These are phyloP conservation scores for Anagrus nilaparvatae DNA, from an alignment of 1,140 invertebrate genomes.

Conservation along the genomic window DNA sequence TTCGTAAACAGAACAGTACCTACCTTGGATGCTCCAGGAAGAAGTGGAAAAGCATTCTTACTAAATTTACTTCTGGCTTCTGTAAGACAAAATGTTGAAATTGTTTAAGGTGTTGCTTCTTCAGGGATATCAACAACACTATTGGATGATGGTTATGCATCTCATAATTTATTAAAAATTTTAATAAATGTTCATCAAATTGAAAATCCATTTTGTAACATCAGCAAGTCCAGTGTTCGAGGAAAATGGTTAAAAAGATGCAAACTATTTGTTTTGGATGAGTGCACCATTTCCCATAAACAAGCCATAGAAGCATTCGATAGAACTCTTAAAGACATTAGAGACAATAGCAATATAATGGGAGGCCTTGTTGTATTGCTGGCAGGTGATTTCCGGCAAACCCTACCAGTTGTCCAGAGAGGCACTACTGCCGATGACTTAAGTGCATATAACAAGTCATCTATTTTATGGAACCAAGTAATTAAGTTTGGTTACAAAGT, in stretches of 20 bases:
- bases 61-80: too few relatives aligned
- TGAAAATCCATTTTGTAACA: slow-evolving; percentile 1
- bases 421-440: slow-evolving; percentile 22
- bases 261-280: slow-evolving; percentile 31
- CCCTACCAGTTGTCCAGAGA: slow-evolving; percentile 41
- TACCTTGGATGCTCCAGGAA: too few relatives aligned
- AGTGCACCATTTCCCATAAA: slow-evolving; percentile 32
- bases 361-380: slow-evolving; percentile 24
- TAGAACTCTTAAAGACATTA: slow-evolving; percentile 22
- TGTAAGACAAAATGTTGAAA: too few relatives aligned
- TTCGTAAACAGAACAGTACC: too few relatives aligned
- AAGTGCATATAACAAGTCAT: slow-evolving; percentile 26
- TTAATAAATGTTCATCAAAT: slow-evolving; percentile 17
- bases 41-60: too few relatives aligned
- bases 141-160: slow-evolving; percentile 40
- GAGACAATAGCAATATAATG: slow-evolving; percentile 17
- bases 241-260: too few relatives aligned
- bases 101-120: too few relatives aligned
- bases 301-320: slow-evolving; percentile 6
- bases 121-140: slow-evolving; percentile 46
- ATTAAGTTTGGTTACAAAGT: too few relatives aligned
- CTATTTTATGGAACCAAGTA: too few relatives aligned
- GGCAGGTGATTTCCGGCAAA: slow-evolving; percentile 39
- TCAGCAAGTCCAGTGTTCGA: too few relatives aligned
- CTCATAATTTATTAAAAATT: slow-evolving; percentile 43